phyloP scores from a whole-genome alignment of 2,113 vertebrate species.

The Aptenodytes patagonicus region DNA sequence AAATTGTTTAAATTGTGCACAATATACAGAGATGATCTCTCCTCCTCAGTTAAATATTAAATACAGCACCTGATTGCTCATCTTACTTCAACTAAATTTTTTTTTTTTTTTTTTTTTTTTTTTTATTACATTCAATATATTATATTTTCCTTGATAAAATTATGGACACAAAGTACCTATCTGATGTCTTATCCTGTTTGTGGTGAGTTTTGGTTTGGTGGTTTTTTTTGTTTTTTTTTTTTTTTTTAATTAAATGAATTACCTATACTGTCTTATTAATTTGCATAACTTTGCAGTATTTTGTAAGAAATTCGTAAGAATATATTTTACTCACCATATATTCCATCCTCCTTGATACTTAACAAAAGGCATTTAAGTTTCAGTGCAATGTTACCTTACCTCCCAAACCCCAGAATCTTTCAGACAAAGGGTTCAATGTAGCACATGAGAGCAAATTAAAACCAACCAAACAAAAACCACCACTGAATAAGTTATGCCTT shows the following conservation, averaged over 20 bases:
- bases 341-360: neutral
- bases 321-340: neutral
- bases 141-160: neutral
- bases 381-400: neutral
- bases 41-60: neutral
- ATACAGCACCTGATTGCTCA: neutral
- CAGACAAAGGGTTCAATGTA: neutral
- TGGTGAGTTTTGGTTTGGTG: neutral
- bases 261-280: neutral
- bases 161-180: neutral
- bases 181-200: neutral
- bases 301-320: neutral
- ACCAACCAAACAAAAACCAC: neutral
- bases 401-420: neutral
- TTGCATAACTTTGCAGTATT: neutral
- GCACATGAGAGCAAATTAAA: neutral
- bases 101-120: neutral
- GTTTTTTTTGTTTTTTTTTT: neutral
- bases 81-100: neutral
- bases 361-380: neutral
- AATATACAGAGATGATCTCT: neutral
- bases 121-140: neutral
- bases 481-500: neutral
- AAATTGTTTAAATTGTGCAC: slow-evolving; percentile 15
- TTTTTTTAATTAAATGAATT: neutral